A percentile compares a stretch with the other conserved stretches of the same genome.
Conservation (phyloP, 2,797 vertebrate species). For the Hirundo rustica region DNA sequence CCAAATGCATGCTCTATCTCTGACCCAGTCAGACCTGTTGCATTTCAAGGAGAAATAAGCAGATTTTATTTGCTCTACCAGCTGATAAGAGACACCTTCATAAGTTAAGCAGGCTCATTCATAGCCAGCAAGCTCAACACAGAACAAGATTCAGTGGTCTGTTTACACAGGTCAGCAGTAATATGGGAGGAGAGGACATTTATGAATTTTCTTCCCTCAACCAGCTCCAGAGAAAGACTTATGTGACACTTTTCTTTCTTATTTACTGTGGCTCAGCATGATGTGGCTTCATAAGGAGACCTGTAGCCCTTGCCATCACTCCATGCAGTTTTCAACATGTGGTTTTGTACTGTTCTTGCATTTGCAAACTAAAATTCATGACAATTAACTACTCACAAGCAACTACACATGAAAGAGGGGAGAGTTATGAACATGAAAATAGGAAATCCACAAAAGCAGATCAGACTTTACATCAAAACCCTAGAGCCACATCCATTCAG, state of each 20-base stretch:
- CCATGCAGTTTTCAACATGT: not conserved
- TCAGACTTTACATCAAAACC: not conserved
- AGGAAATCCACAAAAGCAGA: not conserved
- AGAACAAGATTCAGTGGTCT: not conserved
- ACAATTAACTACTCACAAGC: not conserved
- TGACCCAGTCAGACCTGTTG: not conserved
- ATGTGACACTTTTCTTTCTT: not conserved
- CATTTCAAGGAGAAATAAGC: constrained; percentile 11
- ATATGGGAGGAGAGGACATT: not conserved
- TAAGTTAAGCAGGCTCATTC: constrained; percentile 2
- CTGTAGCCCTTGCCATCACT: not conserved
- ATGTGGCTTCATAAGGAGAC: not conserved
- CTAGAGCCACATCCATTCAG: not conserved
- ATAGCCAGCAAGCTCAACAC: not conserved
- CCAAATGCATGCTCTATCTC: constrained; percentile 2
- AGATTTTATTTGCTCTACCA: constrained; percentile 21
- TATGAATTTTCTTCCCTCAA: not conserved
- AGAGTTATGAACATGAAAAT: not conserved
- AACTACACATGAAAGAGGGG: not conserved
- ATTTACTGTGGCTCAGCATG: not conserved
- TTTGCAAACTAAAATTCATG: not conserved
- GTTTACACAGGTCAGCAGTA: not conserved
- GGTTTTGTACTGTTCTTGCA: not conserved
- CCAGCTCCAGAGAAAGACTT: not conserved
- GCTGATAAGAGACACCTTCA: not conserved